Evolutionary conservation across 2,888 invertebrate genomes (phyloP).

Genomic region (Sialis lutaria): DNA sequence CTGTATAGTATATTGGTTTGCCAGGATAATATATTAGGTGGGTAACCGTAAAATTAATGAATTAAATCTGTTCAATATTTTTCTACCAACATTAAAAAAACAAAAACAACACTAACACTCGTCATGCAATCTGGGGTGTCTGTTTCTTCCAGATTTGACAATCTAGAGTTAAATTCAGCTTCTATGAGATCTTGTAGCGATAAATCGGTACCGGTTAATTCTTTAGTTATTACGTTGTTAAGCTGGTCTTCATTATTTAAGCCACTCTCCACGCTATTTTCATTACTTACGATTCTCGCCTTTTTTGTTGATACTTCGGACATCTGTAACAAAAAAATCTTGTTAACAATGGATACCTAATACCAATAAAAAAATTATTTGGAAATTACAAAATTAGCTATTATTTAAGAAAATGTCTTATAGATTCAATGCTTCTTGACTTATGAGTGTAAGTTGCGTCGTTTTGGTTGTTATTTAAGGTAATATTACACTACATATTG

Average conservation of each 20-base stretch:
- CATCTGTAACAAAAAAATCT: conserved; percentile 4
- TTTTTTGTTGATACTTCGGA: conserved; percentile 5
- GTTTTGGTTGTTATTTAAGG: too few relatives aligned
- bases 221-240: background rate
- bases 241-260: background rate
- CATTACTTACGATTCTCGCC: conserved; percentile 1
- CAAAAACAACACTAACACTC: conserved; percentile 4
- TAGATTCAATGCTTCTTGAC: too few relatives aligned
- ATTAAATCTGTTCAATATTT: too few relatives aligned
- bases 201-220: background rate
- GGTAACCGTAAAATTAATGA: too few relatives aligned
- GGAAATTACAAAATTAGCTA: background rate
- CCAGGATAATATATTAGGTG: too few relatives aligned
- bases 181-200: conserved; percentile 5
- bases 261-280: background rate
- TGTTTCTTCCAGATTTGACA: background rate
- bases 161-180: conserved; percentile 5
- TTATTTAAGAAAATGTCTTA: too few relatives aligned
- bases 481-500: too few relatives aligned
- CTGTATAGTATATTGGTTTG: too few relatives aligned
- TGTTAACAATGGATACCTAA: background rate
- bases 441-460: too few relatives aligned
- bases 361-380: background rate
- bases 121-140: conserved; percentile 2
- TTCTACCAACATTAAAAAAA: background rate